Base-by-base conservation (phyloP, 2,797 vertebrate species). In the Peromyscus eremicus region DNA sequence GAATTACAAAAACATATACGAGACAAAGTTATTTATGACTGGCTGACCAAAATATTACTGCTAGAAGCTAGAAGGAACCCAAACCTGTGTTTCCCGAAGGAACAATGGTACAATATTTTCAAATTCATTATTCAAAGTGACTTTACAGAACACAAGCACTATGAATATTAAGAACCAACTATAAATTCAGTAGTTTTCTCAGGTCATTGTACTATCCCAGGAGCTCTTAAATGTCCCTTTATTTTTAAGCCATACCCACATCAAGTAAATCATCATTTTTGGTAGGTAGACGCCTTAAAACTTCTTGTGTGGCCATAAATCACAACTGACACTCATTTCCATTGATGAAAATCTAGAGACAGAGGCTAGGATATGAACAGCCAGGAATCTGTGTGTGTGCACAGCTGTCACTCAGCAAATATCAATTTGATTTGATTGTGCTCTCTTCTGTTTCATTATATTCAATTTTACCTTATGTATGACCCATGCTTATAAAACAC, bases 391-490 rank as follows among this genome's bases (percentile, higher is more conserved):
- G 32, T 55, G 7, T n/a, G 23, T 60, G 32, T 9, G 43, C 8
- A 81, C 25, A 70, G 49, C 27, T 68, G 5, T 68, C 57, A 55
- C 16, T 55, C 77, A 90, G 21, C 62, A 34, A 84, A 27, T n/a
- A 68, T 55, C 79, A 17, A 0, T 80, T 96, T 89, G 62, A 83
- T 6, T 60, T 89, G 19, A 86, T 16, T 79, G 34, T 52, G 19
- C 60, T 76, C 17, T 89, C 71, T 82, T 46, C 5, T 8, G 29
- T 93, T 88, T 84, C 46, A 75, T 95, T 89, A 73, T 55, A 84
- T 94, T 96, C 52, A 66, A 2, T 19, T 95, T 97, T 66, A 27
- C 21, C 89, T 29, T 94, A 55, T 77, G 7, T 55, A 40, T 70
- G 34, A 16, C 57, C 43, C 66, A 37, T 55, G 34, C 27, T 92